Evolutionary conservation across 2,797 vertebrate genomes (phyloP).

Genomic region (Okamejei kenojei): DNA sequence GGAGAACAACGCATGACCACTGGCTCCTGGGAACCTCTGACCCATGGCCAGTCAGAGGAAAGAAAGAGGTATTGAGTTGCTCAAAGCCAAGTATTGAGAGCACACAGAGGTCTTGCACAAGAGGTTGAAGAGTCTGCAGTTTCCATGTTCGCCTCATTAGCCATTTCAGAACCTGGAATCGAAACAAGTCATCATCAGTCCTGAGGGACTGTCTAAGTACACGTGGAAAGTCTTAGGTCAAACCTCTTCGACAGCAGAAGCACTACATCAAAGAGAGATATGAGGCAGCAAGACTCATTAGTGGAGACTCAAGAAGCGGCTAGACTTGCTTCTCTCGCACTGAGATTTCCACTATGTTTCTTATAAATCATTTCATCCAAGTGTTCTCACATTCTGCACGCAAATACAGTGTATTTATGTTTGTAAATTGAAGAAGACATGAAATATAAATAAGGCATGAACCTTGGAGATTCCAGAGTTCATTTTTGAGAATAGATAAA

Average conservation of each 20-base stretch:
- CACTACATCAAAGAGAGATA: not conserved
- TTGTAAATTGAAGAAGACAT: not conserved
- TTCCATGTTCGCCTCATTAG: too few species aligned
- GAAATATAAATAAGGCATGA: not conserved
- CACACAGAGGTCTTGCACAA: too few species aligned
- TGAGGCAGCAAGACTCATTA: not conserved
- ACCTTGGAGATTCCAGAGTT: not conserved
- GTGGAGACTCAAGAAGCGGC: not conserved
- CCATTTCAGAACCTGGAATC: too few species aligned
- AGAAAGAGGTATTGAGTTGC: too few species aligned
- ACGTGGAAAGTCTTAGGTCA: not conserved
- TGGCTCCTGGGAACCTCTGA: too few species aligned
- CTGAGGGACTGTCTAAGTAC: too few species aligned
- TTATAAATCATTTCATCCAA: not conserved
- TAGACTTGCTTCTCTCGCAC: not conserved
- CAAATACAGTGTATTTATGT: too few species aligned
- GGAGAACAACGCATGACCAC: too few species aligned
- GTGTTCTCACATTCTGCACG: not conserved
- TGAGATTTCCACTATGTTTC: not conserved
- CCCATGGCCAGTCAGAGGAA: too few species aligned
- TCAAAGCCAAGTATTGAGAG: too few species aligned
- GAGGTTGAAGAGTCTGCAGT: too few species aligned
- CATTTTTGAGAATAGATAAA: not conserved
- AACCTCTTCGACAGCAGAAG: not conserved
- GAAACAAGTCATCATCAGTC: too few species aligned